Evolutionary conservation across 2,888 invertebrate species (phyloP).

Genomic region (Ptychoptera albimana): DNA sequence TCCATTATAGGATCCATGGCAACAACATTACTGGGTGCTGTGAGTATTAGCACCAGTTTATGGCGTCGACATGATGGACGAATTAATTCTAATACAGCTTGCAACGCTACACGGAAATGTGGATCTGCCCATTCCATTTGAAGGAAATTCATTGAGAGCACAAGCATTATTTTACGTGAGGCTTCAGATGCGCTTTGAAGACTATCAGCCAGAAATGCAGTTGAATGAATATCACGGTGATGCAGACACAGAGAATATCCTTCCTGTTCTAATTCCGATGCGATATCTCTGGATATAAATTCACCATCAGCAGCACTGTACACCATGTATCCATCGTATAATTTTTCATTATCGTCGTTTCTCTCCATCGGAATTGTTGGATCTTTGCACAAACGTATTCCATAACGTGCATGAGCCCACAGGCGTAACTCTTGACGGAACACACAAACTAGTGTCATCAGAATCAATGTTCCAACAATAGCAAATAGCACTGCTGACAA

Average conservation of each 20-base stretch:
- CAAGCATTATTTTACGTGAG: conserved; percentile 56
- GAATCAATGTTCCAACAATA: conserved; percentile 50
- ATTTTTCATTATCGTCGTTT: conserved; percentile 36
- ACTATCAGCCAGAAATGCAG: conserved; percentile 30
- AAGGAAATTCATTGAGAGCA: conserved; percentile 65
- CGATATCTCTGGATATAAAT: conserved; percentile 50
- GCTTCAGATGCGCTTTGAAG: conserved; percentile 35
- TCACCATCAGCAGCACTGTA: conserved; percentile 69
- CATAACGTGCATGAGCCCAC: conserved; percentile 67
- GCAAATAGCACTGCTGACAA: conserved; percentile 51
- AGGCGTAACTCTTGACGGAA: conserved; percentile 63
- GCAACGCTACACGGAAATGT: conserved; percentile 66
- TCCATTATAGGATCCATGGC: conserved; percentile 63
- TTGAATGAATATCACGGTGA: conserved; percentile 25
- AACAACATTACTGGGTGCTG: conserved; percentile 49
- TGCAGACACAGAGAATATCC: conserved; percentile 48
- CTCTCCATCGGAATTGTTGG: background rate
- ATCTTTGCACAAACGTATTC: conserved; percentile 53
- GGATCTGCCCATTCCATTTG: conserved; percentile 69
- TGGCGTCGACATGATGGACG: conserved; percentile 34
- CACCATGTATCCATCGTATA: conserved; percentile 77
- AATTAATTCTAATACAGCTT: conserved; percentile 38
- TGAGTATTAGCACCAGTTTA: conserved; percentile 38
- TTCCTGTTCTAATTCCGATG: conserved; percentile 54
- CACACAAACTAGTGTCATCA: conserved; percentile 51